These are phyloP conservation scores for Allophyes oxyacanthae DNA, from an alignment of 2,888 invertebrate species.

Conservation along the genomic window DNA sequence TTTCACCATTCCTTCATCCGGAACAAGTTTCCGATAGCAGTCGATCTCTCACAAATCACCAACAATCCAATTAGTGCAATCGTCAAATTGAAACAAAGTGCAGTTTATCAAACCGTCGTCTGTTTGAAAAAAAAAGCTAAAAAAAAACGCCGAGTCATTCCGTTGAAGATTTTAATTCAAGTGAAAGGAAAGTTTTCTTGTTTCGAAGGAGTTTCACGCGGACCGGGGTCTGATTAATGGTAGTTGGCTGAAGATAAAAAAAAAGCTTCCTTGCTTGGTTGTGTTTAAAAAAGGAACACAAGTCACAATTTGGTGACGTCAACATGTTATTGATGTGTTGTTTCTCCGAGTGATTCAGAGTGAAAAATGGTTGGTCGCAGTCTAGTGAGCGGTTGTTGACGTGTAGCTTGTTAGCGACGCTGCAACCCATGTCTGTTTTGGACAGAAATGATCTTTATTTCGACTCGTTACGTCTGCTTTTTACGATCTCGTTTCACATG, in stretches of 20 bases:
- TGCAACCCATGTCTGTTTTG: constrained; percentile 12
- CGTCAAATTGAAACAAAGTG: constrained; percentile 61
- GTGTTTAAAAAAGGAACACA: constrained; percentile 54
- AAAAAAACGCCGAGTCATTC: constrained; percentile 65
- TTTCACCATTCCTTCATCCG: neutral
- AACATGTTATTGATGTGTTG: constrained; percentile 47
- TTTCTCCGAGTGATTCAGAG: constrained; percentile 30
- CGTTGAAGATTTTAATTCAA: constrained; percentile 77
- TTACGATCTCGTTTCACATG: no score
- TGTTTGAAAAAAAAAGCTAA: constrained; percentile 43
- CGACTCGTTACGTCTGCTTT: neutral
- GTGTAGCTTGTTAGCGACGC: constrained; percentile 28
- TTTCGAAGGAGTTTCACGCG: constrained; percentile 68
- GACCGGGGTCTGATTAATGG: constrained; percentile 71
- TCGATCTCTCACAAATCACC: constrained; percentile 39
- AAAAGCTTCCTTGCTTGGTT: constrained; percentile 37
- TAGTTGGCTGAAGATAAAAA: constrained; percentile 57
- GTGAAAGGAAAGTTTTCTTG: constrained; percentile 78
- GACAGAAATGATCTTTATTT: neutral
- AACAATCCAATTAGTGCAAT: constrained; percentile 59
- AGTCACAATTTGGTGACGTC: constrained; percentile 51
- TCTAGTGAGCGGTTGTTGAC: constrained; percentile 2
- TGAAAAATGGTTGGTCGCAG: constrained; percentile 26
- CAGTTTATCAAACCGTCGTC: constrained; percentile 69
- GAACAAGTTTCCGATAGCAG: constrained; percentile 18